Conservation (phyloP, 2,888 invertebrate genomes). For the Eristalis pertinax region DNA sequence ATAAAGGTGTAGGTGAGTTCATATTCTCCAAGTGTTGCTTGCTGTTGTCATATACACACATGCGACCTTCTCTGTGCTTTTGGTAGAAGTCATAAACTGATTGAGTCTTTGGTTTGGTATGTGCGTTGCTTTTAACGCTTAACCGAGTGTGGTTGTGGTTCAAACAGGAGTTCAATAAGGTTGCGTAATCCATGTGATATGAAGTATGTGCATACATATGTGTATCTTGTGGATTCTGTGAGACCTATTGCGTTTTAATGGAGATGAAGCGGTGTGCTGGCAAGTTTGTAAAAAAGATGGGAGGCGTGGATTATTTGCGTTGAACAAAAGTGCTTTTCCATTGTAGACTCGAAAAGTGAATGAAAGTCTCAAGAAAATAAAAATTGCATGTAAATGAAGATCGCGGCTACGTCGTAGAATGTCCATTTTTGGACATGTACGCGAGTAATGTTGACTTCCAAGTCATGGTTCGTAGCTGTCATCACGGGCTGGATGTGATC, state of each 20-base stretch:
- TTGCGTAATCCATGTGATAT: slow-evolving; percentile 9
- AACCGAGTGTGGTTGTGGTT: slow-evolving; percentile 29
- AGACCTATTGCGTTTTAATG: neutral
- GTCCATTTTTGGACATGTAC: too few species aligned
- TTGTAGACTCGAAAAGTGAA: neutral
- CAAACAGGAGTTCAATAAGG: slow-evolving; percentile 18
- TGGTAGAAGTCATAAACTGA: slow-evolving; percentile 8
- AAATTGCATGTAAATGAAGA: too few species aligned
- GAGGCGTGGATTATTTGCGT: neutral
- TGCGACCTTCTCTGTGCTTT: neutral
- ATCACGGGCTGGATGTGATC: too few species aligned
- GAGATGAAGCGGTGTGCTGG: neutral
- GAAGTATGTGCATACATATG: neutral
- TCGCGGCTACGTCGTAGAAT: too few species aligned
- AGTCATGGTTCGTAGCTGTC: too few species aligned
- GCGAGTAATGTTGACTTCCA: too few species aligned
- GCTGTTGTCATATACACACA: neutral
- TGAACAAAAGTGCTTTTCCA: neutral
- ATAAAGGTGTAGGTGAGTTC: slow-evolving; percentile 54
- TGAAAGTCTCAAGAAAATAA: too few species aligned
- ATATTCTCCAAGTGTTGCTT: slow-evolving; percentile 36
- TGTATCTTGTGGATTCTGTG: neutral
- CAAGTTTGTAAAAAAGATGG: neutral
- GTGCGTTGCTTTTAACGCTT: slow-evolving; percentile 9
- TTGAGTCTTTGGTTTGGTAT: slow-evolving; percentile 10